phyloP scores from a whole-genome alignment of 2,888 invertebrate genomes.

The Branchinecta sandiegonensis region DNA sequence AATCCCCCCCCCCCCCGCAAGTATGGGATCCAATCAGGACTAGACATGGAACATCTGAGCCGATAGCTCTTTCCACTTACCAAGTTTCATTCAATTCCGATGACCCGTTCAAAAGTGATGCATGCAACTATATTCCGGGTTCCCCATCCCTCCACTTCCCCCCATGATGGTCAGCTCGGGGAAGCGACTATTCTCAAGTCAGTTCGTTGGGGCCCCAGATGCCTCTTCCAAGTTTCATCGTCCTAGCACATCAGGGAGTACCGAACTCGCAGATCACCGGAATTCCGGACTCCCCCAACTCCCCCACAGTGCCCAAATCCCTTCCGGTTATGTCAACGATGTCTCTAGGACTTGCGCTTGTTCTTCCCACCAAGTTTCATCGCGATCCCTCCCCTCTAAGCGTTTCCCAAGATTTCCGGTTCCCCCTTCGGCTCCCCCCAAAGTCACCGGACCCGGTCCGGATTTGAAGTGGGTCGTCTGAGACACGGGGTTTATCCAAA shows the following conservation, averaged over 20 bases:
- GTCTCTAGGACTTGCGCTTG: neutral
- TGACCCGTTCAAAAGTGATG: neutral
- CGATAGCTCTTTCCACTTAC: neutral
- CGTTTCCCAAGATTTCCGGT: no score
- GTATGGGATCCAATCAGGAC: neutral
- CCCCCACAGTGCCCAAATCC: neutral
- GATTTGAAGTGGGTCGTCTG: no score
- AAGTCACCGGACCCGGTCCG: no score
- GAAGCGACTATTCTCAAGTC: neutral
- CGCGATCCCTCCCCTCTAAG: no score
- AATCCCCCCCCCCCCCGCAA: neutral
- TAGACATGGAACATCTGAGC: neutral
- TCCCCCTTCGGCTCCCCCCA: no score
- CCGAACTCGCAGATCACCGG: neutral
- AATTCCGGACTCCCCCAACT: neutral
- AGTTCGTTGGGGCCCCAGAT: neutral
- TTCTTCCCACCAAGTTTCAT: no score
- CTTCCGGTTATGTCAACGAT: neutral
- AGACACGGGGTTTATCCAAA: no score
- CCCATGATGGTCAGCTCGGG: neutral
- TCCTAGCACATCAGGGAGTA: neutral
- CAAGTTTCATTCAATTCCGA: neutral
- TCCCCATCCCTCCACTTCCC: neutral
- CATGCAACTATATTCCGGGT: neutral
- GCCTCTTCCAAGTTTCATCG: neutral